Evolutionary conservation across 2,888 invertebrate genomes (phyloP), one percentile per base, ranked within the genome.

Genomic region (Plebejus argus): DNA sequence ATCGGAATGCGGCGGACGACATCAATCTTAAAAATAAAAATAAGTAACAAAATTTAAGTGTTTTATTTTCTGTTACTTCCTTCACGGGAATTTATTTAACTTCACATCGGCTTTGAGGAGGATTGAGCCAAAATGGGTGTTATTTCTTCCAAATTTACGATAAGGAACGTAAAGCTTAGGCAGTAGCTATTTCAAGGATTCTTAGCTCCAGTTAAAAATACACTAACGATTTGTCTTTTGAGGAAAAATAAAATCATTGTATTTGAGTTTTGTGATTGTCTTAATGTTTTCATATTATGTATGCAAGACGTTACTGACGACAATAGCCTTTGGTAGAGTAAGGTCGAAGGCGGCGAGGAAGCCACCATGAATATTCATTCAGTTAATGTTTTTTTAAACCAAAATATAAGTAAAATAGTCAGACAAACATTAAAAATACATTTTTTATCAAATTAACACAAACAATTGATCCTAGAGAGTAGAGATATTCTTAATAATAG

Each of bases 261-360:
- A 15, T 33, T 33, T 5, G 1, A 76, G 66, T 66, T 39, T 23
- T 12, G 10, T 61, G 28, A 33, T 33, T n/a, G 39, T 20, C 35
- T 18, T 56, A n/a, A n/a, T n/a, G 28, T 77, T 77, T 71, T 53
- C 49, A 39, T 23, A 72, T 10, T 23, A 72, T 10, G 23, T 23
- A 74, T 58, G 61, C 72, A 39, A 58, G 77, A 74, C 72, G 18
- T 58, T 28, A 10, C 72, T 72, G 58, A 20, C 3, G 58, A 77
- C 77, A 77, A 77, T 72, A 77, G 72, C 77, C 61, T 77, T 77
- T 61, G 39, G 15, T 45, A 33, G 45, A 72, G 72, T 70, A 53
- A 76, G 72, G 77, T 77, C 77, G 45, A 61, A 72, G 72, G 45
- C 72, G 53, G 33, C 58, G 72, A 77, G 77, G 77, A 77, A 58